phyloP scores from a whole-genome alignment of 2,888 invertebrate genomes.

The Bellardia bayeri region DNA sequence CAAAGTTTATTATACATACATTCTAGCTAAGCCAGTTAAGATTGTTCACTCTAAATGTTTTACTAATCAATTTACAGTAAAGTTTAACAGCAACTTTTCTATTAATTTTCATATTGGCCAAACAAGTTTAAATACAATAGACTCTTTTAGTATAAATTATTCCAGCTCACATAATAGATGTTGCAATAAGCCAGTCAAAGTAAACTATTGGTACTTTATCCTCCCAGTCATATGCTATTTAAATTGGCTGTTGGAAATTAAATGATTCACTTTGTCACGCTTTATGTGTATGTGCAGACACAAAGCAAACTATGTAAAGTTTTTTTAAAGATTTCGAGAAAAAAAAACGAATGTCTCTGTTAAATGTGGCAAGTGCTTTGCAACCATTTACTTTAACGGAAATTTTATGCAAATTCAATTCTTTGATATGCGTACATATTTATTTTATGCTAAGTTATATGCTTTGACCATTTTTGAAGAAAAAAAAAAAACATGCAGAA shows the following conservation, averaged over 20 bases:
- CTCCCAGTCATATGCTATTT: neutral
- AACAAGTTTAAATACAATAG: slow-evolving; percentile 11
- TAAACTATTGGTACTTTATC: neutral
- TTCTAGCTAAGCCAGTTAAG: neutral
- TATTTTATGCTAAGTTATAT: neutral
- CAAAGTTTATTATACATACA: neutral
- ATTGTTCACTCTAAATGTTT: slow-evolving; percentile 33
- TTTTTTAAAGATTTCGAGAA: slow-evolving; percentile 15
- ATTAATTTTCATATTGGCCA: slow-evolving; percentile 10
- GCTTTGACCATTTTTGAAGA: slow-evolving; percentile 1
- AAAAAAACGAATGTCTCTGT: neutral
- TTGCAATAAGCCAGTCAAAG: neutral
- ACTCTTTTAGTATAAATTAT: slow-evolving; percentile 14
- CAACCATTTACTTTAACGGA: slow-evolving; percentile 53
- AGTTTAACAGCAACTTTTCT: slow-evolving; percentile 12
- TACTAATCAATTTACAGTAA: slow-evolving; percentile 53
- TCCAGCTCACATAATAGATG: neutral
- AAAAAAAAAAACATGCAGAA: neutral
- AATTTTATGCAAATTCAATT: slow-evolving; percentile 67
- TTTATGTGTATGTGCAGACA: neutral
- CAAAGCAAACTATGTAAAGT: neutral
- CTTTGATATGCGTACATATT: slow-evolving; percentile 31
- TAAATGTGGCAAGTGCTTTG: slow-evolving; percentile 26
- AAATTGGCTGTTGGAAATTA: neutral
- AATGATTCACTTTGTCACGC: slow-evolving; percentile 53